Evolutionary conservation across 2,888 invertebrate species (phyloP), one percentile per base, ranked within the genome.

Genomic region (Callyntrura guangdongensis): DNA sequence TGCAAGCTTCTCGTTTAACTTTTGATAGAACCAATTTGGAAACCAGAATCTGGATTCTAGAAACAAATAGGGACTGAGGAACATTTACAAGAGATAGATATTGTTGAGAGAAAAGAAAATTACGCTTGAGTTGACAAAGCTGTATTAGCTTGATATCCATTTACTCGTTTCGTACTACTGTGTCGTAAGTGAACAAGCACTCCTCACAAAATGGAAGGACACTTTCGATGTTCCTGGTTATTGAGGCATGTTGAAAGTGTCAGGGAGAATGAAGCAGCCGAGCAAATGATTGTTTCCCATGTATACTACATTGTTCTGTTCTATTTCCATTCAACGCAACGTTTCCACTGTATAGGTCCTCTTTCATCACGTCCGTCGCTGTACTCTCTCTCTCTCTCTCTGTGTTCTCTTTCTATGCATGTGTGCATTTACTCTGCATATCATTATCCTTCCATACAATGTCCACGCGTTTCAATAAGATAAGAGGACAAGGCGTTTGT

Each of bases 271-370:
- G 8, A 72, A 56, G 81, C 87, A 82, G 20, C 87, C 53, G 27
- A 81, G 87, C 87, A 79, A 61, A 87, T 87, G 69, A 87, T 87
- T 87, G 87, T 59, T 87, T 87, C 67, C 81, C 69, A 36, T 53
- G 53, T 53, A n/a, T n/a, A 27, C n/a, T 27, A 45, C n/a, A 72
- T 12, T 53, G n/a, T 53, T 53, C 53, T 53, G n/a, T 53, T 53
- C 53, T n/a, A 53, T 2, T 4, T 36, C 6, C 59, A 59, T 59
- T 14, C 17, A n/a, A n/a, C n/a, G 14, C 59, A 17, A 3, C 59
- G 17, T 17, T 17, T 14, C 59, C 14, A 17, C 64, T 25, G 61
- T 20, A 61, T 5, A 9, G 17, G 22, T 17, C 20, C 20, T 64
- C 17, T 64, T 11, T 17, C 11, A 14, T 64, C 64, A 17, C 9